These are phyloP conservation scores for Chaenocephalus aceratus DNA, from an alignment of 2,113 vertebrate genomes.

Conservation along the genomic window DNA sequence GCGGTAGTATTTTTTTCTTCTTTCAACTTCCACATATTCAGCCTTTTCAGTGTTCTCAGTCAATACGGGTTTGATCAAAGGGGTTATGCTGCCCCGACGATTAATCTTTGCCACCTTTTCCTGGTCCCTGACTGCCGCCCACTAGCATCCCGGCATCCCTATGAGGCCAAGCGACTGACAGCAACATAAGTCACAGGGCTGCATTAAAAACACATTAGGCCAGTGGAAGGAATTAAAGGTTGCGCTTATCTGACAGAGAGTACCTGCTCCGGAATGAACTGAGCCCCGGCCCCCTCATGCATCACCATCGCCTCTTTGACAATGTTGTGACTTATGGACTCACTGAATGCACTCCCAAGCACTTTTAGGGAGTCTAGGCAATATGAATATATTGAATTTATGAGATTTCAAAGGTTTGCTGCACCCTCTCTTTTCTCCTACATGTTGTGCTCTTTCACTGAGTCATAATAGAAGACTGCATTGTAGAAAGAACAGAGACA, in stretches of 20 bases:
- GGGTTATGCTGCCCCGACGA: conserved; percentile 55
- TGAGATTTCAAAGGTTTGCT: conserved; percentile 72
- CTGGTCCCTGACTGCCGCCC: conserved; percentile 64
- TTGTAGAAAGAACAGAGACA: not conserved
- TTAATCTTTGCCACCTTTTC: conserved; percentile 76
- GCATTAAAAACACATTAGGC: conserved; percentile 88
- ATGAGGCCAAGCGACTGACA: conserved; percentile 73
- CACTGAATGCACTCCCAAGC: conserved; percentile 76
- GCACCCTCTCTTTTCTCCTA: conserved; percentile 30
- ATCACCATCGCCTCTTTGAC: conserved; percentile 77
- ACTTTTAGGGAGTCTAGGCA: conserved; percentile 65
- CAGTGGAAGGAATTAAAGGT: conserved; percentile 81
- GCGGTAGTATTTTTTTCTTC: conserved; percentile 19
- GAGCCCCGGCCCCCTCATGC: conserved; percentile 65
- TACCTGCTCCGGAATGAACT: conserved; percentile 70
- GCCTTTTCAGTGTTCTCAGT: conserved; percentile 66
- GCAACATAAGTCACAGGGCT: conserved; percentile 84
- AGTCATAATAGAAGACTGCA: conserved; percentile 6
- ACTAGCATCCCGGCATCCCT: conserved; percentile 70
- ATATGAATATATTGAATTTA: conserved; percentile 79
- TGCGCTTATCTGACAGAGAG: conserved; percentile 76
- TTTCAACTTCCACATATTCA: conserved; percentile 46
- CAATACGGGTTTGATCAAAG: conserved; percentile 80
- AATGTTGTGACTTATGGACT: conserved; percentile 82
- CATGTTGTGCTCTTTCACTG: conserved; percentile 16